Evolutionary conservation across 2,113 vertebrate species (phyloP).

Genomic region (Camelus bactrianus): DNA sequence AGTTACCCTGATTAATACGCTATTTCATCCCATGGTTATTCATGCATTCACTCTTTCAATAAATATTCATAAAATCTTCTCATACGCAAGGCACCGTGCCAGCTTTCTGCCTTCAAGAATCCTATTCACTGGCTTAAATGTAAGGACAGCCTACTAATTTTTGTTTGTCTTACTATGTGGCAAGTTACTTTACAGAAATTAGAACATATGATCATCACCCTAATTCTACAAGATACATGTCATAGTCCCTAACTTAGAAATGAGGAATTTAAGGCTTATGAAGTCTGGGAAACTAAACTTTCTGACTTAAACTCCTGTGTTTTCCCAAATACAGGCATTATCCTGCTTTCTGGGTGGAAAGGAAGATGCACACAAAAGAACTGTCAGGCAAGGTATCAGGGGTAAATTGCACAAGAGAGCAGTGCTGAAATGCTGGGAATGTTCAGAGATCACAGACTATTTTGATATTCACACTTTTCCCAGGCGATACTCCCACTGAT

Average conservation of each 20-base stretch:
- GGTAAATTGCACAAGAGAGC: background rate
- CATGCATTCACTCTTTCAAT: slow-evolving; percentile 68
- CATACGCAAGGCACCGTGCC: slow-evolving; percentile 49
- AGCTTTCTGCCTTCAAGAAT: slow-evolving; percentile 63
- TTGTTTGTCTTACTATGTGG: slow-evolving; percentile 31
- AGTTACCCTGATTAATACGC: slow-evolving; percentile 66
- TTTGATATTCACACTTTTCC: background rate
- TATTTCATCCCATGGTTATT: slow-evolving; percentile 67
- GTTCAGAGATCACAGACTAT: background rate
- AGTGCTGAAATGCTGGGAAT: background rate
- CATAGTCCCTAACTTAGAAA: background rate
- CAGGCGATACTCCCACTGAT: background rate
- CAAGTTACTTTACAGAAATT: background rate
- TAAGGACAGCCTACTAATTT: slow-evolving; percentile 11
- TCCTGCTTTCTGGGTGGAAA: background rate
- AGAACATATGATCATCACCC: background rate
- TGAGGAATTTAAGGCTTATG: background rate
- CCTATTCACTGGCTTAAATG: slow-evolving; percentile 15
- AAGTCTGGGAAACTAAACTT: background rate
- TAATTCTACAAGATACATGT: background rate
- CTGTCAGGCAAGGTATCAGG: background rate
- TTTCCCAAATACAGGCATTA: background rate
- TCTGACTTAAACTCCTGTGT: background rate
- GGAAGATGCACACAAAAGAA: background rate
- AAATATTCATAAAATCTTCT: slow-evolving; percentile 76